Evolutionary conservation across 2,888 invertebrate genomes (phyloP).

Genomic region (Dione juno): DNA sequence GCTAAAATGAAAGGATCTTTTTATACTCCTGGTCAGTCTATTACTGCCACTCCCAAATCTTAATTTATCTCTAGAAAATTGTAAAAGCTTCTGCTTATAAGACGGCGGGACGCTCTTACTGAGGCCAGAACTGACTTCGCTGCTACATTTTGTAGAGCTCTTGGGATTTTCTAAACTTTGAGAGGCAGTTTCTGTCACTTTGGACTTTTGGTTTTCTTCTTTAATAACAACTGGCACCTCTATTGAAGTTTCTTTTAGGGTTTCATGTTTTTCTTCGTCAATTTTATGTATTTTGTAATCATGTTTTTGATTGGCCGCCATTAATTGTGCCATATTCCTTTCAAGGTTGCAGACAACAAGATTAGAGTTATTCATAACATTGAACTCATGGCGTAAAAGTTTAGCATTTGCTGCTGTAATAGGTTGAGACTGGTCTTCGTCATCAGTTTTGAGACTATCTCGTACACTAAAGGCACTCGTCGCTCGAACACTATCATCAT

Average conservation of each 20-base stretch:
- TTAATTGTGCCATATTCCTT: constrained; percentile 78
- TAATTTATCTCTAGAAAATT: constrained; percentile 78
- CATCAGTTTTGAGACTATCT: constrained; percentile 79
- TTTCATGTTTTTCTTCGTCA: constrained; percentile 69
- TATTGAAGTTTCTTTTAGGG: constrained; percentile 52
- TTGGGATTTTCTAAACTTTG: constrained; percentile 77
- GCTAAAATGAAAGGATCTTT: constrained; percentile 78
- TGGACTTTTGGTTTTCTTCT: constrained; percentile 64
- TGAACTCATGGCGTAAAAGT: constrained; percentile 75
- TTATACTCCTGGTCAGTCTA: constrained; percentile 76
- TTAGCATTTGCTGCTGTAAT: constrained; percentile 77
- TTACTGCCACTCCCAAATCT: constrained; percentile 78
- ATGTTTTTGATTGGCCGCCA: constrained; percentile 69
- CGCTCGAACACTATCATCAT: constrained; percentile 79
- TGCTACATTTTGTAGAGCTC: constrained; percentile 72
- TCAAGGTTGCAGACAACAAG: constrained; percentile 78
- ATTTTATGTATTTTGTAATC: constrained; percentile 77
- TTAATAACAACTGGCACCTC: constrained; percentile 29
- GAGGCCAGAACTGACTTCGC: constrained; percentile 71
- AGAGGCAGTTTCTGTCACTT: constrained; percentile 73
- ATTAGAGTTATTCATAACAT: constrained; percentile 78
- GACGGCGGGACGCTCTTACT: constrained; percentile 81
- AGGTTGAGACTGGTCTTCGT: constrained; percentile 76
- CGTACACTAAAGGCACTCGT: constrained; percentile 79
- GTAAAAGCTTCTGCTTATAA: constrained; percentile 78